phyloP scores from a whole-genome alignment of 2,113 vertebrate species.

The Hippotragus niger region DNA sequence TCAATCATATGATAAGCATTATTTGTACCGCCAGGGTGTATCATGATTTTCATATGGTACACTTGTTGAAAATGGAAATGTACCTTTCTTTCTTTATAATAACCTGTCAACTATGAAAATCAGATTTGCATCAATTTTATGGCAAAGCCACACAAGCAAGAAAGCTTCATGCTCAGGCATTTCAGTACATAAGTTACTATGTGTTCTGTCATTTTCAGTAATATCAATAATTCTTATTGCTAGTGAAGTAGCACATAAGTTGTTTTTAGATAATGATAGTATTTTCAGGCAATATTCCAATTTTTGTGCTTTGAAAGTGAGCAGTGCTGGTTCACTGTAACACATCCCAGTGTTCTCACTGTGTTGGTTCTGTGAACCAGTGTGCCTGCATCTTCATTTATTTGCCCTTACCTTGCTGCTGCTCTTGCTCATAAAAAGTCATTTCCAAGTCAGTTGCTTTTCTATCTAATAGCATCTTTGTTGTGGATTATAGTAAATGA shows the following conservation, averaged over 20 bases:
- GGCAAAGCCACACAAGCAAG: not conserved
- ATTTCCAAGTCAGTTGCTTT: slow-evolving; percentile 71
- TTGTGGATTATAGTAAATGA: slow-evolving; percentile 78
- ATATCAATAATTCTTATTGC: slow-evolving; percentile 22
- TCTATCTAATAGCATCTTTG: slow-evolving; percentile 78
- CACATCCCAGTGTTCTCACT: not conserved
- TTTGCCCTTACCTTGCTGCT: slow-evolving; percentile 58
- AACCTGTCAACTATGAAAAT: slow-evolving; percentile 30
- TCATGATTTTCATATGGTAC: not conserved
- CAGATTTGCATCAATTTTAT: slow-evolving; percentile 39
- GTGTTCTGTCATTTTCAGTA: slow-evolving; percentile 1
- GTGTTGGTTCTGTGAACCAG: not conserved
- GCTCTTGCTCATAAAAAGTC: slow-evolving; percentile 66
- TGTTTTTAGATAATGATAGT: slow-evolving; percentile 28
- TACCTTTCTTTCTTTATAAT: not conserved
- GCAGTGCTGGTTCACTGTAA: not conserved
- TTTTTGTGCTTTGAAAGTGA: slow-evolving; percentile 48
- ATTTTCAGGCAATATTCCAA: slow-evolving; percentile 48
- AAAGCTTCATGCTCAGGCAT: not conserved
- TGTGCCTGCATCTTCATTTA: slow-evolving; percentile 30
- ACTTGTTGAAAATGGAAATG: not conserved
- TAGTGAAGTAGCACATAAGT: not conserved
- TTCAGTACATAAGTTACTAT: not conserved
- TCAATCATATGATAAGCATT: not conserved
- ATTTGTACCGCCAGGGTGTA: not conserved